These are phyloP conservation scores for Hydractinia symbiolongicarpus DNA, from an alignment of 30 jellyfish, hydroid and myxozoan species.

Conservation along the genomic window DNA sequence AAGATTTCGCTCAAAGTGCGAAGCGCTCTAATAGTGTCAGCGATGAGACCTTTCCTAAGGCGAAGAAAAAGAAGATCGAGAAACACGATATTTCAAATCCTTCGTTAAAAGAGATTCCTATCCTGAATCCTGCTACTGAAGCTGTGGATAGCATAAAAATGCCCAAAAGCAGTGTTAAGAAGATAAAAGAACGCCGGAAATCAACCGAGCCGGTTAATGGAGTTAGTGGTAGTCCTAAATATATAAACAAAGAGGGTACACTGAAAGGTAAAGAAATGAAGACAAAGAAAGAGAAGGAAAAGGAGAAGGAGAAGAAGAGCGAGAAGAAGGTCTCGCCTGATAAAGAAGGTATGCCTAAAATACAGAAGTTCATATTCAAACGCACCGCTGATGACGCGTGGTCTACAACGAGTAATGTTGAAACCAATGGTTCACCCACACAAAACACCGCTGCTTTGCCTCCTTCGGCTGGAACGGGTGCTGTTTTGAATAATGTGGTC, in stretches of 20 bases:
- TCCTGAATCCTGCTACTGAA: constrained; percentile 54
- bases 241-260: constrained; percentile 50
- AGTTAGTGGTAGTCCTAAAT: constrained; percentile 13
- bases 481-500: neutral
- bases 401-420: neutral
- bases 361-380: constrained; percentile 61
- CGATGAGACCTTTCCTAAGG: constrained; percentile 60
- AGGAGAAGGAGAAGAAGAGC: constrained; percentile 19
- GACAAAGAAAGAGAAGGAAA: constrained; percentile 42
- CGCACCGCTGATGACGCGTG: constrained; percentile 84
- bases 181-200: constrained; percentile 56
- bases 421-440: constrained; percentile 31
- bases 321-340: constrained; percentile 9
- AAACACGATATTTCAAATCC: constrained; percentile 31
- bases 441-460: too few relatives aligned
- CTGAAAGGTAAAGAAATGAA: constrained; percentile 59
- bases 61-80: constrained; percentile 72
- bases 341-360: constrained; percentile 58
- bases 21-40: constrained; percentile 40
- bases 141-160: neutral
- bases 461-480: neutral
- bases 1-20: constrained; percentile 12
- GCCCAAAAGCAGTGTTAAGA: constrained; percentile 26
- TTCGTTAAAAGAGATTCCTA: constrained; percentile 57
- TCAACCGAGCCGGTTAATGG: constrained; percentile 37